A percentile compares a stretch with the other conserved stretches of the same genome.
These are phyloP conservation scores for Dendroctonus ponderosae DNA, from an alignment of 1,140 invertebrate species.

Conservation along the genomic window DNA sequence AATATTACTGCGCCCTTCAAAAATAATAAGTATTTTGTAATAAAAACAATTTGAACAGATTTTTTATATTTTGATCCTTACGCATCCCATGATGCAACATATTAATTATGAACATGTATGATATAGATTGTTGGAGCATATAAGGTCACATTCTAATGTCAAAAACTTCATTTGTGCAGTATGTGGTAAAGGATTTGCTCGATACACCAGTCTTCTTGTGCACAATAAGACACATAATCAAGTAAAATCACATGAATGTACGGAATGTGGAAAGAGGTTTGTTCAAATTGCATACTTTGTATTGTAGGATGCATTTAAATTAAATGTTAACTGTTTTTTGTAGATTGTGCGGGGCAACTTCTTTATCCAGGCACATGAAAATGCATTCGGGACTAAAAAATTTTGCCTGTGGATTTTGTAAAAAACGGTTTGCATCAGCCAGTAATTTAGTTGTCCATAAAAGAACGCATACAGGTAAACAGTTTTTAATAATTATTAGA, in stretches of 20 bases:
- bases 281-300: slow-evolving; percentile 6
- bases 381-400: slow-evolving; percentile 72
- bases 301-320: not conserved
- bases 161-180: slow-evolving; percentile 61
- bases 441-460: slow-evolving; percentile 54
- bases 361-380: slow-evolving; percentile 59
- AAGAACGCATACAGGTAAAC: slow-evolving; percentile 53
- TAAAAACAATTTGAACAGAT: slow-evolving; percentile 1
- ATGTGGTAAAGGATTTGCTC: slow-evolving; percentile 54
- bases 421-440: slow-evolving; percentile 58
- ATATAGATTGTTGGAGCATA: slow-evolving; percentile 58
- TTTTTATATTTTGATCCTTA: not conserved
- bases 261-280: slow-evolving; percentile 48
- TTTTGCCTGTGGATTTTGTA: slow-evolving; percentile 69
- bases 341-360: slow-evolving; percentile 46
- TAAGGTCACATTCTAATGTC: slow-evolving; percentile 62
- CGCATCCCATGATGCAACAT: too few relatives aligned
- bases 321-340: not conserved
- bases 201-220: slow-evolving; percentile 47
- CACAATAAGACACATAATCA: slow-evolving; percentile 51
- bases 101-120: too few relatives aligned
- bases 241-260: slow-evolving; percentile 47
- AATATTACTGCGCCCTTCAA: too few relatives aligned
- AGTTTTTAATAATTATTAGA: not conserved
- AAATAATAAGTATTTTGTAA: slow-evolving; percentile 31